Conservation (phyloP, 1,140 invertebrate species). For the Cydia amplana region DNA sequence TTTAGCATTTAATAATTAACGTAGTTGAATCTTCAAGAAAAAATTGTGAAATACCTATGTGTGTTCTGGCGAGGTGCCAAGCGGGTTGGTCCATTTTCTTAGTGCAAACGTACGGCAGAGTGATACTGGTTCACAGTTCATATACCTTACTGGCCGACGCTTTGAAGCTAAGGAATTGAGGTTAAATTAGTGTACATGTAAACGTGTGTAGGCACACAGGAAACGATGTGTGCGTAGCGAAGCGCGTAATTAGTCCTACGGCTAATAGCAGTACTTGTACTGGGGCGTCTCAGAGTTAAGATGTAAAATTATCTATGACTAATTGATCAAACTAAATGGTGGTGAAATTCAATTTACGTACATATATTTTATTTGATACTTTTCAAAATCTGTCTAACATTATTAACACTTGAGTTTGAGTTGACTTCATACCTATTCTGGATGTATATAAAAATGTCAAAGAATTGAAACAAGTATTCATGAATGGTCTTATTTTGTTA, state of each 20-base stretch:
- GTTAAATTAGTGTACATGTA: slow-evolving; percentile 57
- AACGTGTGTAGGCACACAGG: slow-evolving; percentile 48
- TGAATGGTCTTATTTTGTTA: slow-evolving; percentile 76
- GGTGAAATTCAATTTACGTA: background rate
- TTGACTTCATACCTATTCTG: too few relatives aligned
- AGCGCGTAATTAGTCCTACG: slow-evolving; percentile 65
- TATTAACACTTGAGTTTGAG: too few relatives aligned
- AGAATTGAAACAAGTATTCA: background rate
- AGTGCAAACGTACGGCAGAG: slow-evolving; percentile 54
- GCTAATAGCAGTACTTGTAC: slow-evolving; percentile 58
- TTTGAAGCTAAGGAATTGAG: slow-evolving; percentile 68
- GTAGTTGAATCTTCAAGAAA: slow-evolving; percentile 55
- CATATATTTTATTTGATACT: background rate
- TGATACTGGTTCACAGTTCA: slow-evolving; percentile 70
- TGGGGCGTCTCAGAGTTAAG: slow-evolving; percentile 26
- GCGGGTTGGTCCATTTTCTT: slow-evolving; percentile 71
- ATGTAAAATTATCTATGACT: slow-evolving; percentile 35
- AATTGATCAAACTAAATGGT: slow-evolving; percentile 30
- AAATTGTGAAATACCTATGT: slow-evolving; percentile 51
- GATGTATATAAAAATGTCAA: background rate
- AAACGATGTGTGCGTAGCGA: slow-evolving; percentile 64
- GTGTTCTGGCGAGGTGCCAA: slow-evolving; percentile 64
- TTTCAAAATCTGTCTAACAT: too few relatives aligned
- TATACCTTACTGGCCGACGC: slow-evolving; percentile 60
- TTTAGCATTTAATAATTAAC: slow-evolving; percentile 57